Conservation (phyloP, 2,888 invertebrate genomes). For the Polymixis lichenea region DNA sequence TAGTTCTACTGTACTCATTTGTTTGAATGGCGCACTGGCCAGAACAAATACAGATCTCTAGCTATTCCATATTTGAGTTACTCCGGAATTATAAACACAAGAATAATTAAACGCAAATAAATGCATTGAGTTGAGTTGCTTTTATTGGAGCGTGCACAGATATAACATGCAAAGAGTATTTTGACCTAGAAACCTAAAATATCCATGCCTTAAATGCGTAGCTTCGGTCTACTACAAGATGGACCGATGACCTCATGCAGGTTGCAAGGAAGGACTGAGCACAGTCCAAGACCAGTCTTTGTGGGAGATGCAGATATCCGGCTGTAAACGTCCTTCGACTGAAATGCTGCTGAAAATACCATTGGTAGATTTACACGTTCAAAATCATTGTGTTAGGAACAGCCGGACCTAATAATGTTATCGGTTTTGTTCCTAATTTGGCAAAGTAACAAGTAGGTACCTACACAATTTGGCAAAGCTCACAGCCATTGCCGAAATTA, state of each 20-base stretch:
- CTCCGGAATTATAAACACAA: not conserved
- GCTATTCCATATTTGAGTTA: not conserved
- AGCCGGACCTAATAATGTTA: conserved; percentile 27
- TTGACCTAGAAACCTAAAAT: no score
- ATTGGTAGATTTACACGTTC: not conserved
- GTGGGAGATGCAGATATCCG: not conserved
- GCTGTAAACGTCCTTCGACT: not conserved
- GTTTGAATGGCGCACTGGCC: not conserved
- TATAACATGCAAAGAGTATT: not conserved
- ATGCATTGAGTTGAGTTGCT: no score
- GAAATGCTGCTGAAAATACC: not conserved
- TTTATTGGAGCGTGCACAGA: no score
- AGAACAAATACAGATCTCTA: not conserved
- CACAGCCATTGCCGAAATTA: conserved; percentile 31
- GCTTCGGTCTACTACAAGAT: not conserved
- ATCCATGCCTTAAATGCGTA: not conserved
- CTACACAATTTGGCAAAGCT: conserved; percentile 46
- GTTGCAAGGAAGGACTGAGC: no score
- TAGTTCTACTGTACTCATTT: not conserved
- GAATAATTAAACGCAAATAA: no score
- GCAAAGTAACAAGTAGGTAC: conserved; percentile 41
- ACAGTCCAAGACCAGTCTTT: not conserved
- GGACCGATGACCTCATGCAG: not conserved
- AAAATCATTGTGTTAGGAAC: conserved; percentile 5
- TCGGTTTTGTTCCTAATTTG: conserved; percentile 41